Percentiles rank a stretch among this genome's conserved stretches.
phyloP scores from a whole-genome alignment of 1,140 invertebrate species.

The Drosophila suzukii region DNA sequence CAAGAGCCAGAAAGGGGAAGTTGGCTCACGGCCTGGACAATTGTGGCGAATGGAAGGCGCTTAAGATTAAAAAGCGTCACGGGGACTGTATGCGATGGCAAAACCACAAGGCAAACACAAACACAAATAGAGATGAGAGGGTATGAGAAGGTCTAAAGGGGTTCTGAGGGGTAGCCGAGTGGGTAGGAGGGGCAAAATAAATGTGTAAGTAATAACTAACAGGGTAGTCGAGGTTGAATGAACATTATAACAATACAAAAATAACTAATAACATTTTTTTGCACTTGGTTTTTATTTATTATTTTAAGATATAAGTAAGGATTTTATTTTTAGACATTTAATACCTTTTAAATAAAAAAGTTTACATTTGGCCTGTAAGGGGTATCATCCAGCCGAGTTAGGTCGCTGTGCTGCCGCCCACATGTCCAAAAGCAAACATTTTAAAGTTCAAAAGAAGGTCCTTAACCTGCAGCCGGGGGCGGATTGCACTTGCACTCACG shows the following conservation, averaged over 20 bases:
- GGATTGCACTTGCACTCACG: conserved; percentile 45
- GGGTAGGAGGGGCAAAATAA: conserved; percentile 27
- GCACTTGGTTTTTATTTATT: too few relatives aligned
- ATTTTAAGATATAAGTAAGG: background rate
- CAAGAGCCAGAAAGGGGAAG: conserved; percentile 35
- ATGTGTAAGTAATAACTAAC: conserved; percentile 13
- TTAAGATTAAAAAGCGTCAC: conserved; percentile 74
- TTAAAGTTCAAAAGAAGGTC: conserved; percentile 81
- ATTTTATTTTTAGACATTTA: too few relatives aligned
- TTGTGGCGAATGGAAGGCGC: conserved; percentile 80
- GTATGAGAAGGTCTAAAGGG: conserved; percentile 2
- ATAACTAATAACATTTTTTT: background rate
- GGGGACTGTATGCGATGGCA: conserved; percentile 59
- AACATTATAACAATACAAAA: too few relatives aligned
- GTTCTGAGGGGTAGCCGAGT: background rate
- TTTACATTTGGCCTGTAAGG: background rate
- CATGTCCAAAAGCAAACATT: conserved; percentile 75
- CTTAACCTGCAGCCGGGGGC: conserved; percentile 74
- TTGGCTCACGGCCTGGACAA: conserved; percentile 51
- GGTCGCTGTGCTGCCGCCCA: conserved; percentile 24
- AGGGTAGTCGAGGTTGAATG: background rate
- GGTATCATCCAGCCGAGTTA: conserved; percentile 22
- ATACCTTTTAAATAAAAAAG: too few relatives aligned
- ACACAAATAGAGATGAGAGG: conserved; percentile 56
- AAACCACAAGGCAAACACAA: conserved; percentile 78